These are phyloP conservation scores for Lagorchestes hirsutus DNA, from an alignment of 2,797 vertebrate genomes.

Conservation along the genomic window DNA sequence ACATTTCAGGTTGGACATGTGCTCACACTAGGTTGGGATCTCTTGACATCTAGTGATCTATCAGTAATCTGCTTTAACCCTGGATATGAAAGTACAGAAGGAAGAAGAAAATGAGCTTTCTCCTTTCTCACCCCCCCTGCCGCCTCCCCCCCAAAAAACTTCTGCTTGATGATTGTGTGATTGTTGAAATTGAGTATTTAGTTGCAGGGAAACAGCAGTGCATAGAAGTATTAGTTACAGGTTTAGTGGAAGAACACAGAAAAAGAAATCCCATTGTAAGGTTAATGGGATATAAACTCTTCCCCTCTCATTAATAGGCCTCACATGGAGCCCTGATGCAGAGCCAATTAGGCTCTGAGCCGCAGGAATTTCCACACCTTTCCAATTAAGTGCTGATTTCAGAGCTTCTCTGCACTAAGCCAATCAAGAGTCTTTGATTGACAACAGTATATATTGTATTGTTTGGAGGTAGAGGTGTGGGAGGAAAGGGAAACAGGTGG, in stretches of 20 bases:
- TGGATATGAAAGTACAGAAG: background rate
- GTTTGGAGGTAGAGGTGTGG: too few species aligned
- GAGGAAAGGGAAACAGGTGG: too few species aligned
- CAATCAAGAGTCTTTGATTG: too few species aligned
- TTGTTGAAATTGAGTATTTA: background rate
- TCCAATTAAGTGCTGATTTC: too few species aligned
- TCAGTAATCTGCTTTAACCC: background rate
- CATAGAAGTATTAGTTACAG: background rate
- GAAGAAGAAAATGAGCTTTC: background rate
- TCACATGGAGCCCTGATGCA: too few species aligned
- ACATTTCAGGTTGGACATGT: background rate
- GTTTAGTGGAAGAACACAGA: background rate
- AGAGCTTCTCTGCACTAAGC: too few species aligned
- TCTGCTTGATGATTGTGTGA: background rate
- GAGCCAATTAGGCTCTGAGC: too few species aligned
- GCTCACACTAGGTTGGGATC: background rate
- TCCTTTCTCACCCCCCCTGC: background rate
- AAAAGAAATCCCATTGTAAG: background rate
- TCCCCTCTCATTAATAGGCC: too few species aligned
- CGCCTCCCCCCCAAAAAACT: background rate
- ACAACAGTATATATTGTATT: too few species aligned
- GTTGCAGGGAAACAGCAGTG: background rate
- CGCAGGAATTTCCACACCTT: too few species aligned
- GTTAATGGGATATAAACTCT: too few species aligned
- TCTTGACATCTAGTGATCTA: background rate